These are phyloP conservation scores for Dolichoris vasculosae DNA, from an alignment of 1,140 invertebrate species.

Conservation along the genomic window DNA sequence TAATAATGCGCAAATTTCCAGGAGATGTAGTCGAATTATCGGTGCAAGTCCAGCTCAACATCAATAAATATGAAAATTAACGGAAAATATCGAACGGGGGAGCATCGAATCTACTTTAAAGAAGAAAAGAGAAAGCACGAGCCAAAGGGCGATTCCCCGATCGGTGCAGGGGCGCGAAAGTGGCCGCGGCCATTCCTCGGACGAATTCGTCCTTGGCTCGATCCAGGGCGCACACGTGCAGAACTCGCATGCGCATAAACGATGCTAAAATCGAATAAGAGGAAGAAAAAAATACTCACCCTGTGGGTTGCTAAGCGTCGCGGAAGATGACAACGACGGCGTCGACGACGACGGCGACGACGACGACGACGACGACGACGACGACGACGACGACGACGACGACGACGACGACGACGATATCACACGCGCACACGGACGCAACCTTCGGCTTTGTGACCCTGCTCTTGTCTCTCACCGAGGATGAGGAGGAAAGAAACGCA, in stretches of 20 bases:
- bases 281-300: background rate
- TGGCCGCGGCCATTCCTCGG: background rate
- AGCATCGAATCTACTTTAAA: too few species aligned
- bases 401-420: too few species aligned
- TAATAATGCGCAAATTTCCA: too few species aligned
- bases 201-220: background rate
- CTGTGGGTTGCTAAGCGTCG: too few species aligned
- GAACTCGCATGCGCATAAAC: background rate
- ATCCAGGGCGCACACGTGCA: background rate
- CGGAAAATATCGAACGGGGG: slow-evolving; percentile 31
- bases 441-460: background rate
- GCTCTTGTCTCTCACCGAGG: too few species aligned
- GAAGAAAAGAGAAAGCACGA: background rate
- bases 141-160: background rate
- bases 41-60: too few species aligned
- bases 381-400: too few species aligned
- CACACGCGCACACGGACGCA: background rate
- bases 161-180: background rate
- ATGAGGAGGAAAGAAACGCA: background rate
- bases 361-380: too few species aligned
- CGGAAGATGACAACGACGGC: too few species aligned
- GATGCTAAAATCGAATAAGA: too few species aligned
- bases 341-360: too few species aligned
- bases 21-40: too few species aligned
- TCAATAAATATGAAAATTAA: slow-evolving; percentile 3